Conservation (phyloP, 2,888 invertebrate species). For the Drosophila mimetica region DNA sequence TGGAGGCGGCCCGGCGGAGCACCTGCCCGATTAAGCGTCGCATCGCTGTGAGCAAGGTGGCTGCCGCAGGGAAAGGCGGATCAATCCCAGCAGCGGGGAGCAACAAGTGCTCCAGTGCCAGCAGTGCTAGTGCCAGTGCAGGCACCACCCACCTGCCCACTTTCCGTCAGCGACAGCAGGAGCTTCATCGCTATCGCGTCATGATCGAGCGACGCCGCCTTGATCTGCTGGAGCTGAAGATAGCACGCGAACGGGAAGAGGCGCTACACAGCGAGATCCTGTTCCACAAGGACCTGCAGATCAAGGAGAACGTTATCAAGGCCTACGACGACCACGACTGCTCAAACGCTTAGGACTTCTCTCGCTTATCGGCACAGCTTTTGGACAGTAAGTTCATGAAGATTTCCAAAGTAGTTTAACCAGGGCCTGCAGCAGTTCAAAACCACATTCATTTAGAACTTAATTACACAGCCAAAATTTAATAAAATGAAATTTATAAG, state of each 20-base stretch:
- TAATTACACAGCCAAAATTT: not conserved
- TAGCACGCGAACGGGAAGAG: constrained; percentile 75
- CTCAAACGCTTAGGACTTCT: constrained; percentile 52
- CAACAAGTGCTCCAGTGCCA: constrained; percentile 26
- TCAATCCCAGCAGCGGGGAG: constrained; percentile 2
- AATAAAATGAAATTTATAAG: not conserved
- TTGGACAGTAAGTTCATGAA: not conserved
- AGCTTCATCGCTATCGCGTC: constrained; percentile 73
- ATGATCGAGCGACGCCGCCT: constrained; percentile 75
- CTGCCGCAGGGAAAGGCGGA: not conserved
- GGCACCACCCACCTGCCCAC: constrained; percentile 26
- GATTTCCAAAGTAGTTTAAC: not conserved
- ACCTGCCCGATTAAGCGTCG: constrained; percentile 34
- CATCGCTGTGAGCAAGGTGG: constrained; percentile 2
- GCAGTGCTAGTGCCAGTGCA: constrained; percentile 17
- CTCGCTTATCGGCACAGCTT: not conserved
- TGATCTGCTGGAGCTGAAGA: constrained; percentile 72
- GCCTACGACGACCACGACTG: constrained; percentile 61
- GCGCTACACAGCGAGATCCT: constrained; percentile 67
- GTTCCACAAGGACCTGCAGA: constrained; percentile 74
- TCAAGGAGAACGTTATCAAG: constrained; percentile 62
- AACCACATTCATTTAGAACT: not conserved
- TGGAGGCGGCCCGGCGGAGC: not conserved
- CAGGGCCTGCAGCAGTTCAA: not conserved
- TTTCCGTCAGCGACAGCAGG: constrained; percentile 70